Percentiles rank a stretch among this genome's conserved stretches.
phyloP scores from a whole-genome alignment of 1,140 invertebrate species.

The Elysia chlorotica region DNA sequence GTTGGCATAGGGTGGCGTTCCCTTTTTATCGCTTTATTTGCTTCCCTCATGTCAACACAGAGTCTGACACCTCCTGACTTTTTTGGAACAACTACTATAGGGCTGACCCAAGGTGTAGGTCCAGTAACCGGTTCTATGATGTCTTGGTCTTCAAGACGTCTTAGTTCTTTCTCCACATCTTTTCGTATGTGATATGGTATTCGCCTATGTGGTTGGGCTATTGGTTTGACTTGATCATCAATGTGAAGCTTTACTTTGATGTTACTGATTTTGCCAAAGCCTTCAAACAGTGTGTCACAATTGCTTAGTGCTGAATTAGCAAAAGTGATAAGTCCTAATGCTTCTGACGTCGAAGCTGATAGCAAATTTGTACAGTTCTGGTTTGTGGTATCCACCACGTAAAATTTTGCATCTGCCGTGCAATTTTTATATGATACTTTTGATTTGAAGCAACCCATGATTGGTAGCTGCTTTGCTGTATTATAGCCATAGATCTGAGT shows the following conservation, averaged over 20 bases:
- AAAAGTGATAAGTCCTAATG: neutral
- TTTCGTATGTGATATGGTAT: conserved; percentile 20
- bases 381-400: neutral
- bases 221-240: conserved; percentile 16
- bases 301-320: neutral
- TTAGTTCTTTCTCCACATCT: conserved; percentile 15
- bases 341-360: neutral
- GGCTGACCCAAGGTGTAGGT: conserved; percentile 43
- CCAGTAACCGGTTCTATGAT: conserved; percentile 30
- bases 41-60: conserved; percentile 54
- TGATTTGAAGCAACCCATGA: neutral
- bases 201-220: conserved; percentile 15
- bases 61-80: conserved; percentile 36
- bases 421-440: neutral
- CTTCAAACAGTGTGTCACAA: neutral
- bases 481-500: neutral
- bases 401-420: neutral
- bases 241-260: conserved; percentile 20
- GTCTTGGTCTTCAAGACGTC: neutral
- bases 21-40: too few species aligned
- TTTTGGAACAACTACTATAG: conserved; percentile 44
- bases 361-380: neutral
- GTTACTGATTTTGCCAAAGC: conserved; percentile 15
- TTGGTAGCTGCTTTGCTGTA: neutral
- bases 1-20: too few species aligned